Evolutionary conservation across 2,113 vertebrate species (phyloP).

Genomic region (Neotoma lepida): DNA sequence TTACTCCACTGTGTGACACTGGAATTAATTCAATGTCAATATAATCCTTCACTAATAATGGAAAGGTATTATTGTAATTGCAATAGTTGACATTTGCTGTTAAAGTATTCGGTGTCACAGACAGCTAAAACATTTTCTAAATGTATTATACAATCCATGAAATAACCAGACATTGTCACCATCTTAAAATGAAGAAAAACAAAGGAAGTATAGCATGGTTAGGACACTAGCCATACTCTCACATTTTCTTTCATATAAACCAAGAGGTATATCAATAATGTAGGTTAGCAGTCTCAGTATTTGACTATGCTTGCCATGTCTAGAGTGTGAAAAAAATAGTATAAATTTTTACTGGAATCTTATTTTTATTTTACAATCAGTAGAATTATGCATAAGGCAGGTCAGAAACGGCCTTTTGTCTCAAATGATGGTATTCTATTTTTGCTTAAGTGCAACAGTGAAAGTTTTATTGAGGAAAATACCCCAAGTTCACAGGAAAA

Average conservation of each 20-base stretch:
- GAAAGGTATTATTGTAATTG: not conserved
- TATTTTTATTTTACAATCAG: not conserved
- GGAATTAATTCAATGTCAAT: constrained; percentile 37
- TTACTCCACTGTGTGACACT: not conserved
- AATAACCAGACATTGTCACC: not conserved
- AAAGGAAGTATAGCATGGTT: not conserved
- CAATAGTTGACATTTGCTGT: not conserved
- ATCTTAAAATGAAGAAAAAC: not conserved
- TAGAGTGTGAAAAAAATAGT: not conserved
- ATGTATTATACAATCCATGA: not conserved
- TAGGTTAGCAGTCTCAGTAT: not conserved
- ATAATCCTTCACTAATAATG: not conserved
- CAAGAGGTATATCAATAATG: not conserved
- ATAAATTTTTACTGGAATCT: not conserved
- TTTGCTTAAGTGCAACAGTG: not conserved
- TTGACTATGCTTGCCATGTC: not conserved
- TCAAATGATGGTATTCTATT: not conserved
- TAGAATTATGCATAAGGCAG: not conserved
- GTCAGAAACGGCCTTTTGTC: not conserved
- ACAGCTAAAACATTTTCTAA: constrained; percentile 24
- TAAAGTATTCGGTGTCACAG: not conserved
- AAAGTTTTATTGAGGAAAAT: constrained; percentile 36
- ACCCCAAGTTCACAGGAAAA: not conserved
- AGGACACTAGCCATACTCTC: not conserved
- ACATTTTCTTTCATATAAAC: not conserved